phyloP scores from a whole-genome alignment of 2,113 vertebrate genomes.

The Daboia siamensis region DNA sequence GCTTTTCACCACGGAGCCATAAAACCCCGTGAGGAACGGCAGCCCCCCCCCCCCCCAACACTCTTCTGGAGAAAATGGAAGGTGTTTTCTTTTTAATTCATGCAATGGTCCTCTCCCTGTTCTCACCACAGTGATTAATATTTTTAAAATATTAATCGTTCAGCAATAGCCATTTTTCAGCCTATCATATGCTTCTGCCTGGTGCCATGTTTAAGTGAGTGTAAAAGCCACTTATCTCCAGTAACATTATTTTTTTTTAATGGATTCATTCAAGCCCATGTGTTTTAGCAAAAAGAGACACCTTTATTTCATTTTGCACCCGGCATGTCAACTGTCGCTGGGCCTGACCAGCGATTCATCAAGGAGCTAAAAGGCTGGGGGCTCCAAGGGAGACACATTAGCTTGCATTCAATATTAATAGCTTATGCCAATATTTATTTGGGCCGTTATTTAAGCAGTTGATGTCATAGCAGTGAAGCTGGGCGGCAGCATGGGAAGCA shows the following conservation, averaged over 20 bases:
- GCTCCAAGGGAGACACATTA: slow-evolving; percentile 14
- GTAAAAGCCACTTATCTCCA: slow-evolving; percentile 29
- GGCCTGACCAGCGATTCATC: slow-evolving; percentile 2
- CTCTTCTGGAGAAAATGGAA: neutral
- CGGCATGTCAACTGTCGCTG: neutral
- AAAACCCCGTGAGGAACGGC: neutral
- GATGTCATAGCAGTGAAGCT: neutral
- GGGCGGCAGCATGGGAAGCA: neutral
- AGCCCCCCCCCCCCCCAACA: neutral
- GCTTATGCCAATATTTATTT: neutral
- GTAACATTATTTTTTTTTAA: slow-evolving; percentile 25
- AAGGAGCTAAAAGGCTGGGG: neutral
- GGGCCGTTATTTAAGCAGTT: neutral
- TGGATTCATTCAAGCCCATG: slow-evolving; percentile 7
- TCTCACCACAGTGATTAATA: too few species aligned
- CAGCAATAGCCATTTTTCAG: slow-evolving; percentile 2
- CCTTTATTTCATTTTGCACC: slow-evolving; percentile 14
- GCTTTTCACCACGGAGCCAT: neutral
- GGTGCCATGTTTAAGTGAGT: slow-evolving; percentile 22
- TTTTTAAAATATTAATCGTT: slow-evolving; percentile 27
- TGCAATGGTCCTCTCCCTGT: neutral
- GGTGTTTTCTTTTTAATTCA: neutral
- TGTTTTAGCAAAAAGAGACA: slow-evolving; percentile 24
- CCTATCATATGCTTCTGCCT: neutral
- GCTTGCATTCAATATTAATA: slow-evolving; percentile 30